Conservation (phyloP, 2,888 invertebrate genomes). For the Eristalis arbustorum region DNA sequence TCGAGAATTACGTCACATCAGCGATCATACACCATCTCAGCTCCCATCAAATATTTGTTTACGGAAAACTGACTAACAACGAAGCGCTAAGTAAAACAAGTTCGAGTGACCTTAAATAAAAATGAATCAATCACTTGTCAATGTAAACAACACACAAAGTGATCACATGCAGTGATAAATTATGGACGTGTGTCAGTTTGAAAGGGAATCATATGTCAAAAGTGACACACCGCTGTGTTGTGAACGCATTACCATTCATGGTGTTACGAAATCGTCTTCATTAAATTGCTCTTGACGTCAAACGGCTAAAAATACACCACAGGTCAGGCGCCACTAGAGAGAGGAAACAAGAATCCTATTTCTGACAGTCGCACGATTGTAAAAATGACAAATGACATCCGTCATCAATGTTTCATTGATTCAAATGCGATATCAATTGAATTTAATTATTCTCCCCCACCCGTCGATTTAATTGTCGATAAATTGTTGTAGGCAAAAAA, state of each 20-base stretch:
- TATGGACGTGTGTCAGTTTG: not conserved
- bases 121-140: not conserved
- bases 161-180: not conserved
- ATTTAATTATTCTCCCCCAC: constrained; percentile 40
- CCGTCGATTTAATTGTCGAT: constrained; percentile 17
- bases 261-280: not conserved
- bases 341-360: not conserved
- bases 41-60: not conserved
- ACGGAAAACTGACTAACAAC: not conserved
- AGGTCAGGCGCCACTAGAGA: not conserved
- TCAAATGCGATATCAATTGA: constrained; percentile 49
- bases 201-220: not conserved
- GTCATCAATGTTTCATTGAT: constrained; percentile 42
- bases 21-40: not conserved
- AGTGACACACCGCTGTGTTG: not conserved
- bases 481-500: constrained; percentile 19
- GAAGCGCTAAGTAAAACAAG: not conserved
- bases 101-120: not conserved
- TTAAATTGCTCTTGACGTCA: not conserved
- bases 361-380: constrained; percentile 17
- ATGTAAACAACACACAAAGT: not conserved
- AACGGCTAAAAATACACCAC: not conserved
- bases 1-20: not conserved
- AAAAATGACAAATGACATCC: constrained; percentile 47
- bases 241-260: not conserved